These are phyloP conservation scores for Umimayanthus chanpuru DNA, from an alignment of 92 coral and sea anemone species.

Conservation along the genomic window DNA sequence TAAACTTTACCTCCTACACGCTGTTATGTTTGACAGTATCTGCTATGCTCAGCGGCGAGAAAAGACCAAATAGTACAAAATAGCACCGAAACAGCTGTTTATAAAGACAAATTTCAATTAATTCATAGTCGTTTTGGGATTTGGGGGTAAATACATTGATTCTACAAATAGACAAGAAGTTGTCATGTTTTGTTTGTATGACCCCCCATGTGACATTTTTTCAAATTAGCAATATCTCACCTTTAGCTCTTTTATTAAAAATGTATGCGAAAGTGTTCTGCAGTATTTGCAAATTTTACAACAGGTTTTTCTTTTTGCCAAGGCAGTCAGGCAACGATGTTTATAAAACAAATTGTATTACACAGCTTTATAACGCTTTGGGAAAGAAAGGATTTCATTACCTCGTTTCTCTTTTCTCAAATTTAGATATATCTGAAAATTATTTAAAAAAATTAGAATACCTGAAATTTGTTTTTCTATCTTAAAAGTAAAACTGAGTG, in stretches of 20 bases:
- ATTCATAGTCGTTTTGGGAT: constrained; percentile 7
- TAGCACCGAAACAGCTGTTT: neutral
- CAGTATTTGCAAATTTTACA: too few species aligned
- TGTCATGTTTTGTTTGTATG: neutral
- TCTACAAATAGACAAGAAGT: neutral
- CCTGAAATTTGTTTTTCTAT: too few species aligned
- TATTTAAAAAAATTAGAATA: too few species aligned
- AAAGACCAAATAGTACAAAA: neutral
- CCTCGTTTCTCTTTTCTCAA: too few species aligned
- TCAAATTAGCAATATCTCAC: neutral
- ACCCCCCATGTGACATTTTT: constrained; percentile 10
- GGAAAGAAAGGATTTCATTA: too few species aligned
- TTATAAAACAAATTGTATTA: too few species aligned
- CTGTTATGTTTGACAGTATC: neutral
- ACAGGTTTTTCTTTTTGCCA: too few species aligned
- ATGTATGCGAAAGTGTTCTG: neutral
- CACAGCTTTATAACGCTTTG: too few species aligned
- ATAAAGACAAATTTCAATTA: constrained; percentile 3
- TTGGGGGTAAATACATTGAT: neutral
- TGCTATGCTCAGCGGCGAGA: neutral
- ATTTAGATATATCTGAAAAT: too few species aligned
- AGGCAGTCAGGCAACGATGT: too few species aligned
- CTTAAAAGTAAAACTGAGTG: neutral
- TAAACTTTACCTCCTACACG: too few species aligned
- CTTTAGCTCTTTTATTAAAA: neutral